Percentiles rank a stretch among this genome's conserved stretches.
These are phyloP conservation scores for Spilarctia lutea DNA, from an alignment of 2,888 invertebrate species.

Conservation along the genomic window DNA sequence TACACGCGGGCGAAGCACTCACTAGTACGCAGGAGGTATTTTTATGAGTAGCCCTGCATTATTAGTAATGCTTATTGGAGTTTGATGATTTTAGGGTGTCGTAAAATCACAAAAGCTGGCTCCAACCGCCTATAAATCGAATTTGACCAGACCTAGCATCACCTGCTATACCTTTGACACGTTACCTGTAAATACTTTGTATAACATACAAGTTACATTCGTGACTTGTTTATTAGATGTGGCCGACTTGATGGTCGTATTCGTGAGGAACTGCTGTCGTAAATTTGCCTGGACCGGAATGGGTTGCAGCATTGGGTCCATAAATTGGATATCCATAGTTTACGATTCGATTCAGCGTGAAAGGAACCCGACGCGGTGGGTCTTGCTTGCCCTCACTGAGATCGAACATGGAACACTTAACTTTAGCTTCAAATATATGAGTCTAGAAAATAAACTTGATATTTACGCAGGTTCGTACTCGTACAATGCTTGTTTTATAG, in stretches of 20 bases:
- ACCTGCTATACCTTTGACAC: neutral
- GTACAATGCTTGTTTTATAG: neutral
- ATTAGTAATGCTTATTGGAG: neutral
- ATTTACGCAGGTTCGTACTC: neutral
- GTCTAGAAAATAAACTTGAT: neutral
- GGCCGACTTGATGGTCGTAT: constrained; percentile 72
- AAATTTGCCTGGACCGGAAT: constrained; percentile 80
- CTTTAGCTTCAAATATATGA: constrained; percentile 40
- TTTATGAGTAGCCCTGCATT: neutral
- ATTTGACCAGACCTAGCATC: neutral
- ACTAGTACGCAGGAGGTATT: neutral
- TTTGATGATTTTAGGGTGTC: neutral
- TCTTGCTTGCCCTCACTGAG: constrained; percentile 58
- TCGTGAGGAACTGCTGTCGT: constrained; percentile 76
- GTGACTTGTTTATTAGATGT: constrained; percentile 72
- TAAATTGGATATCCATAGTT: constrained; percentile 83
- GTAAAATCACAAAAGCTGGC: neutral
- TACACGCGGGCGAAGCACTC: neutral
- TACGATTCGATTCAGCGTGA: constrained; percentile 79
- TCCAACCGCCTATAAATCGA: neutral
- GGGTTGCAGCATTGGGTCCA: constrained; percentile 77
- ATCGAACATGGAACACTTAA: constrained; percentile 60
- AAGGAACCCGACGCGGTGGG: constrained; percentile 67
- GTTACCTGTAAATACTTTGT: constrained; percentile 44
- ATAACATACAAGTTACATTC: constrained; percentile 48